phyloP scores from a whole-genome alignment of 2,888 invertebrate species.

The Thecophora atra region DNA sequence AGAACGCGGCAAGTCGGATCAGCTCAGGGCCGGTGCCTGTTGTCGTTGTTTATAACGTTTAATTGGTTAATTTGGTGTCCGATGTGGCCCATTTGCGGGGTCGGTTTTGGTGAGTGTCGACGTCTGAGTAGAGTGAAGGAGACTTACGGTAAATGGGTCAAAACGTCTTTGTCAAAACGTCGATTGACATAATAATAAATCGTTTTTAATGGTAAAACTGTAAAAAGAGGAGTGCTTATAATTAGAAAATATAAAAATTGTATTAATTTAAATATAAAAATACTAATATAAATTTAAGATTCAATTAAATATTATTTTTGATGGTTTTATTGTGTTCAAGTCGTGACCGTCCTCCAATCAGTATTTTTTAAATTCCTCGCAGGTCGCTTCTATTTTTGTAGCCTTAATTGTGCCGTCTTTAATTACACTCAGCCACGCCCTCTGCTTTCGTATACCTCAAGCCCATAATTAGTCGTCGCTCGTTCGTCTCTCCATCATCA shows the following conservation, averaged over 20 bases:
- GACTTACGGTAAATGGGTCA: too few species aligned
- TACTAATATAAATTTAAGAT: neutral
- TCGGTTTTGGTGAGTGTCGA: too few species aligned
- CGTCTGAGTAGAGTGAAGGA: neutral
- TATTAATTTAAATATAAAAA: too few species aligned
- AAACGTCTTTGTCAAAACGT: too few species aligned
- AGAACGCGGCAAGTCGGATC: slow-evolving; percentile 10
- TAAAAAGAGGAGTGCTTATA: too few species aligned
- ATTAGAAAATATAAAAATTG: too few species aligned
- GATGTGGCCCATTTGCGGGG: slow-evolving; percentile 34
- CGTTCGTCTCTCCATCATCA: neutral
- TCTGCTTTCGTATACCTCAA: neutral
- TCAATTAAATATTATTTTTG: neutral
- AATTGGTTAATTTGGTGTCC: slow-evolving; percentile 55
- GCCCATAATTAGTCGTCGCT: too few species aligned
- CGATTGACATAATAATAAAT: too few species aligned
- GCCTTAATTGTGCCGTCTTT: neutral
- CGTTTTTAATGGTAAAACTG: too few species aligned
- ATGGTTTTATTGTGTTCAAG: too few species aligned
- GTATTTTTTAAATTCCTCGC: neutral
- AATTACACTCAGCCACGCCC: neutral
- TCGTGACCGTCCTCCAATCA: neutral
- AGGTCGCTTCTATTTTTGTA: neutral
- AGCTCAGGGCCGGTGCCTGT: neutral
- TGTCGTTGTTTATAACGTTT: slow-evolving; percentile 45